Base-by-base conservation (phyloP, 92 coral and sea anemone species). In the Micromussa lordhowensis region DNA sequence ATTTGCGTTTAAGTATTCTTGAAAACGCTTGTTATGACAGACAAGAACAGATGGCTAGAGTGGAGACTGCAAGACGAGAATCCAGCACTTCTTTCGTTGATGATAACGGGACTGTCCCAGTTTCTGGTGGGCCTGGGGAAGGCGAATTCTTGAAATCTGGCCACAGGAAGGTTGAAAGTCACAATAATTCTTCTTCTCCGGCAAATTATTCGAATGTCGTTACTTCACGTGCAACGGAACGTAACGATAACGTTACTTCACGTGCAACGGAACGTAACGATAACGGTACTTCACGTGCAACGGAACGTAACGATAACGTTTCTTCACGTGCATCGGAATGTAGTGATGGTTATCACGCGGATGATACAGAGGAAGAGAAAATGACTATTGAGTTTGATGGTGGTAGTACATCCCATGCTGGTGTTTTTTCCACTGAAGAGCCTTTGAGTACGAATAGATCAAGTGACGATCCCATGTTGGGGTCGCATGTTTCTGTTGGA, bases 21-120 rank as follows among this genome's bases (percentile, higher is more conserved):
- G 94, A 98, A 83, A 88, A 80, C 48, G 99, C 99, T 5, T 86
- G 91, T 48, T 91, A 88, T 13, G 91, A 87, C 29, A 79, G 82
- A 22, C 61, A 72, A 80, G 79, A 36, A 15, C 28, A 5, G 73
- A 24, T 38, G 22, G 21, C 83, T 26, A 49, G 68, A 54, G 15
- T 14, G 3, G 83, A 44, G 7, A 31, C 63, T 22, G 32, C 54
- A 24, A 30, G 22, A 5, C 64, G 71, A 29, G 83, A 86, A 61
- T 29, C 77, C 36, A 77, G 44, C n/a, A 29, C 31, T 2, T 63
- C 83, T 17, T 35, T 55, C 8, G 51, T 74, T 4, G 83, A 86
- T n/a, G 77, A 49, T 30, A 77, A 34, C 51, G 28, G 29, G 28
- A 19, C 61, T 22, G 71, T 34, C 0, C 38, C 81, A 57, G 44